Evolutionary conservation across 2,797 vertebrate species (phyloP).

Genomic region (Mormyrus proboscirostris): DNA sequence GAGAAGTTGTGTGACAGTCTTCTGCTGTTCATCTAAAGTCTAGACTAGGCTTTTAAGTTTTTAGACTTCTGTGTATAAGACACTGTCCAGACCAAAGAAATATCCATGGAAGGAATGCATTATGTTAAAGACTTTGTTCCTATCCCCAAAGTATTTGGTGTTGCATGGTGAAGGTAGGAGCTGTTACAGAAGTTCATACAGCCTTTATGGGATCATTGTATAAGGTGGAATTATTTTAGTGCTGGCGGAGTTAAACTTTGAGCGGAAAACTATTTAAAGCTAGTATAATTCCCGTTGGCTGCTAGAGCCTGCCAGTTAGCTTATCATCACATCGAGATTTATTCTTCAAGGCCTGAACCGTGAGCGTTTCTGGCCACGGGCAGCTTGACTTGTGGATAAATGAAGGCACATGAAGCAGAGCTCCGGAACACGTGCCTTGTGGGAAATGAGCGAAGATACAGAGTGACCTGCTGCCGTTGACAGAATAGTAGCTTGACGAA

Average conservation of each 20-base stretch:
- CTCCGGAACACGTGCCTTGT: not conserved
- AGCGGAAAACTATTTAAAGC: not conserved
- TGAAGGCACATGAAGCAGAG: not conserved
- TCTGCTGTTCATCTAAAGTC: not conserved
- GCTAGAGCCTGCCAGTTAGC: not conserved
- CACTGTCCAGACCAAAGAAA: not conserved
- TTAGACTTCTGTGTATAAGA: not conserved
- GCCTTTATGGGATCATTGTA: not conserved
- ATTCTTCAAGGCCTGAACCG: not conserved
- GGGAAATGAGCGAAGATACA: not conserved
- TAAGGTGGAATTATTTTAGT: not conserved
- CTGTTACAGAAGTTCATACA: not conserved
- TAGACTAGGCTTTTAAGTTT: not conserved
- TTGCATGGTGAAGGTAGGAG: not conserved
- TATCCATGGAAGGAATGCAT: not conserved
- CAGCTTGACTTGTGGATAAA: not conserved
- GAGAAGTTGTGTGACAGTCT: not conserved
- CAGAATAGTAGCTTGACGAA: not conserved
- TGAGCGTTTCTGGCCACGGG: not conserved
- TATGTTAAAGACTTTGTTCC: not conserved
- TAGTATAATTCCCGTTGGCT: not conserved
- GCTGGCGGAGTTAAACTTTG: not conserved
- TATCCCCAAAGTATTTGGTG: not conserved
- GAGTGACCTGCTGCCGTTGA: not conserved
- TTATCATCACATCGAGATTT: constrained; percentile 10